phyloP scores from a whole-genome alignment of 2,797 vertebrate genomes.

The Tadarida brasiliensis region DNA sequence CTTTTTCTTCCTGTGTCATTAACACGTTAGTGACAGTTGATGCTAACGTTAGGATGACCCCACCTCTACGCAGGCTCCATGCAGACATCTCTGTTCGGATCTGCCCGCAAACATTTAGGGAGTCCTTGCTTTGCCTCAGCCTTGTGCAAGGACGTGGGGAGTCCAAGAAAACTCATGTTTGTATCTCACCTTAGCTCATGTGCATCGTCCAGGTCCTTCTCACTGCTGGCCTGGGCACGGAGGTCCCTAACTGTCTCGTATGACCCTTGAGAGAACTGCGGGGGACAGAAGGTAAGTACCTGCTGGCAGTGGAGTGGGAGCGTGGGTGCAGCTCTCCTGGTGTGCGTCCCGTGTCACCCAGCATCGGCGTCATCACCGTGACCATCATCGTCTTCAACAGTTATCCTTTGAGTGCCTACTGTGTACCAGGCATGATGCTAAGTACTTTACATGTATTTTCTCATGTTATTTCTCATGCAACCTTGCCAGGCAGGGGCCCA shows the following conservation, averaged over 20 bases:
- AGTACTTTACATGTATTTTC: neutral
- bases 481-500: neutral
- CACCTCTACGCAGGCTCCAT: neutral
- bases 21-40: neutral
- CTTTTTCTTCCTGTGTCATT: no score
- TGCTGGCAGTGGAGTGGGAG: neutral
- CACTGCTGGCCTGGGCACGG: neutral
- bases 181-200: neutral
- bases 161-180: neutral
- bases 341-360: no score
- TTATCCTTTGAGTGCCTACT: no score
- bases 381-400: rapidly evolving
- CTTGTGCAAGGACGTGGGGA: rapidly evolving
- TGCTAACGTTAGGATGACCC: neutral
- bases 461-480: neutral
- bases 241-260: neutral
- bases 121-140: neutral
- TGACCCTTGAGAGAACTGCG: neutral
- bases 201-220: rapidly evolving
- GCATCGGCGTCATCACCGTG: no score
- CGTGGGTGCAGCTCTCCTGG: neutral
- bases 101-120: neutral
- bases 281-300: neutral
- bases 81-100: neutral
- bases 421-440: neutral